Conservation (phyloP, 2,888 invertebrate species). For the Gisinianus flammeolus region DNA sequence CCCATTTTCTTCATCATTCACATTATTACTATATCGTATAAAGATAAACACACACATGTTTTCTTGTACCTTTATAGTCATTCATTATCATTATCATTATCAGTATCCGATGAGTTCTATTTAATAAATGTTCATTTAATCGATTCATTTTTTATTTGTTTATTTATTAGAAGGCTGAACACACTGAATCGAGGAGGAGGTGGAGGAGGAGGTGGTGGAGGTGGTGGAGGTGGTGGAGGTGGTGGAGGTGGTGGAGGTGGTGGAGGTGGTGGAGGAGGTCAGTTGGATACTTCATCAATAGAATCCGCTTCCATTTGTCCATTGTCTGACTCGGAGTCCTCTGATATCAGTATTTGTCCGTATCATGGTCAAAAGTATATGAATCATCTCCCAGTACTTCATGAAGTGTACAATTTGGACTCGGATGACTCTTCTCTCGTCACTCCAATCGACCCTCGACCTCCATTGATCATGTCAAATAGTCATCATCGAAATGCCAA, state of each 20-base stretch:
- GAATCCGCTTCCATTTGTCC: slow-evolving; percentile 37
- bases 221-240: not conserved
- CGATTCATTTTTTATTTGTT: not conserved
- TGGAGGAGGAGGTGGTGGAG: not conserved
- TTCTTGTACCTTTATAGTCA: too few species aligned
- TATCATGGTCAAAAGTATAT: slow-evolving; percentile 37
- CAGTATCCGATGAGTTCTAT: not conserved
- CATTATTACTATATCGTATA: not conserved
- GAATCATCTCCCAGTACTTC: slow-evolving; percentile 53
- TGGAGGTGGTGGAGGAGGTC: not conserved
- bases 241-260: not conserved
- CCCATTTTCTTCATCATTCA: not conserved
- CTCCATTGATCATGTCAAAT: not conserved
- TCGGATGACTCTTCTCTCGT: slow-evolving; percentile 53
- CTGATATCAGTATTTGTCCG: slow-evolving; percentile 32
- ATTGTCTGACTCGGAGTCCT: slow-evolving; percentile 37
- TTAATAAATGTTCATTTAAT: not conserved
- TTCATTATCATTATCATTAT: not conserved
- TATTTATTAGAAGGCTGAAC: not conserved
- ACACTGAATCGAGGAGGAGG: not conserved
- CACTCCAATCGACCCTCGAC: not conserved
- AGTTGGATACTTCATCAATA: slow-evolving; percentile 33
- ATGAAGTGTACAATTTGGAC: slow-evolving; percentile 51
- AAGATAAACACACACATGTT: too few species aligned
- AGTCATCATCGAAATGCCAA: not conserved